Evolutionary conservation across 2,113 vertebrate species (phyloP).

Genomic region (Alethe castanea): DNA sequence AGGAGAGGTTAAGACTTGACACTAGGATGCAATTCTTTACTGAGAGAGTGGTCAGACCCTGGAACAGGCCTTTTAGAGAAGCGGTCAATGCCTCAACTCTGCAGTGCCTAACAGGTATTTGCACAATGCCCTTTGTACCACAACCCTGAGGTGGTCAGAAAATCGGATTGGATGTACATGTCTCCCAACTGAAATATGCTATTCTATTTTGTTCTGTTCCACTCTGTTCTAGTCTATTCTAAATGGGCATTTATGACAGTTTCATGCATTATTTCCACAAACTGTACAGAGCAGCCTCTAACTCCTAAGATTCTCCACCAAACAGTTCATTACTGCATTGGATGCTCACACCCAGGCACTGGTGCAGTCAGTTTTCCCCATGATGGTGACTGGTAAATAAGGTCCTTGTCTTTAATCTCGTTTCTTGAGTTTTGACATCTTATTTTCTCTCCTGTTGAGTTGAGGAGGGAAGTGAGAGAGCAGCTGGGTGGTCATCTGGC

Average conservation of each 20-base stretch:
- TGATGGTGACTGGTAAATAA: neutral
- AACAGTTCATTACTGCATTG: neutral
- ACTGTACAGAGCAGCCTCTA: neutral
- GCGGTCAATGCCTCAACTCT: neutral
- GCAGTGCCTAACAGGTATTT: neutral
- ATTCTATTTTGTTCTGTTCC: neutral
- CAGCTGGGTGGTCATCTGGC: neutral
- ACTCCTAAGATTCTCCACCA: neutral
- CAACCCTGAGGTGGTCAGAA: neutral
- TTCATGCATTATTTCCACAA: neutral
- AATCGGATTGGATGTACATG: neutral
- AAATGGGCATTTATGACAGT: neutral
- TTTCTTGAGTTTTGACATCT: neutral
- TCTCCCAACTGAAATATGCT: neutral
- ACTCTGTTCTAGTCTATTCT: neutral
- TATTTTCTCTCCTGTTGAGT: neutral
- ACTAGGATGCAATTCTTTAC: neutral
- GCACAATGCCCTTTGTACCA: neutral
- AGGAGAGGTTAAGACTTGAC: neutral
- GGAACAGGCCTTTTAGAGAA: neutral
- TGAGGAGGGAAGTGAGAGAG: neutral
- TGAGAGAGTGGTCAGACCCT: neutral
- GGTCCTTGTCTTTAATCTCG: neutral
- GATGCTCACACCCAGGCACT: neutral
- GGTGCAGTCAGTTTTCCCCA: neutral